Evolutionary conservation across 1,140 invertebrate species (phyloP).

Genomic region (Halesus radiatus): DNA sequence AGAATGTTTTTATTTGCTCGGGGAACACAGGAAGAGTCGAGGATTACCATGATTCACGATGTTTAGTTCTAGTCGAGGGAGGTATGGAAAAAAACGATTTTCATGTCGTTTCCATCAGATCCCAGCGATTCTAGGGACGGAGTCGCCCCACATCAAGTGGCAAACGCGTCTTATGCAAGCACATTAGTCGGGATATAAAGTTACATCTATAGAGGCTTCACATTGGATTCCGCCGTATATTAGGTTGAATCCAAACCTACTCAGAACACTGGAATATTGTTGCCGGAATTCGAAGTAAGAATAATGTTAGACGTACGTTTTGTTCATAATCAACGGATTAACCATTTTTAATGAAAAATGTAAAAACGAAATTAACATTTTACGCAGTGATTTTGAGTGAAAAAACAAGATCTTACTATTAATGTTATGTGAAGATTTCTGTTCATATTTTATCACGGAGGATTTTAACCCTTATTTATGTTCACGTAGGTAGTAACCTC

Average conservation of each 20-base stretch:
- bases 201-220: conserved; percentile 40
- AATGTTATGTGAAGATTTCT: too few relatives aligned
- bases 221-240: too few relatives aligned
- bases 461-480: conserved; percentile 2
- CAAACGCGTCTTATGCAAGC: conserved; percentile 48
- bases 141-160: conserved; percentile 33
- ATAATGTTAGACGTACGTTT: too few relatives aligned
- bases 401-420: too few relatives aligned
- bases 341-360: too few relatives aligned
- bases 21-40: background rate
- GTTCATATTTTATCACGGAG: background rate
- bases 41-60: conserved; percentile 14
- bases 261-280: too few relatives aligned
- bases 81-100: conserved; percentile 37
- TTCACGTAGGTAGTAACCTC: conserved; percentile 2
- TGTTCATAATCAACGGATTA: too few relatives aligned
- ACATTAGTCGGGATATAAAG: conserved; percentile 51
- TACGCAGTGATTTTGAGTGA: too few relatives aligned
- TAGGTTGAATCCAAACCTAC: too few relatives aligned
- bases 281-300: too few relatives aligned
- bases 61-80: background rate
- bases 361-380: too few relatives aligned
- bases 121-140: background rate
- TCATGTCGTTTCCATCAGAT: background rate
- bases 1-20: conserved; percentile 24